Evolutionary conservation across 2,113 vertebrate genomes (phyloP).

Genomic region (Paedocypris sp.): DNA sequence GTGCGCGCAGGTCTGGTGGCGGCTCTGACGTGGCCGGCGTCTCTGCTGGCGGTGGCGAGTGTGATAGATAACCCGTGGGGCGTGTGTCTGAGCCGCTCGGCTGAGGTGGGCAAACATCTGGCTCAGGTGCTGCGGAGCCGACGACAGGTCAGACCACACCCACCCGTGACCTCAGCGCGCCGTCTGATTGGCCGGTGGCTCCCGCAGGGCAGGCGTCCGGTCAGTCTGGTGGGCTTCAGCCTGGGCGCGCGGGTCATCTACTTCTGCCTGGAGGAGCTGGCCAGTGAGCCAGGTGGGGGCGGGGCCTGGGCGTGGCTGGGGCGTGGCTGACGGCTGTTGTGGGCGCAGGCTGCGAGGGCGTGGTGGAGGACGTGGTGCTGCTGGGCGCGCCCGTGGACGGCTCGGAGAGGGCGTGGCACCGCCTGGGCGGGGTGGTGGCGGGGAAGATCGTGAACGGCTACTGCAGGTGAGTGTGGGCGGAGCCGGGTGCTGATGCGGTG

Average conservation of each 20-base stretch:
- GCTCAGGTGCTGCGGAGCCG: constrained; percentile 79
- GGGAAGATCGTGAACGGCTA: constrained; percentile 89
- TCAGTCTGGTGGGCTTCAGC: constrained; percentile 90
- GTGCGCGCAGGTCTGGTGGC: constrained; percentile 72
- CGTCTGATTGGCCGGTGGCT: background rate
- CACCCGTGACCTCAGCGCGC: background rate
- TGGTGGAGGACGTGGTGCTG: constrained; percentile 83
- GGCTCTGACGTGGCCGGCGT: constrained; percentile 83
- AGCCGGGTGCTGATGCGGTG: too few species aligned
- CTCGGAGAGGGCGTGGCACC: constrained; percentile 77
- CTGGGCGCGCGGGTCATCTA: constrained; percentile 95
- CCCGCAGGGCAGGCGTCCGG: constrained; percentile 79
- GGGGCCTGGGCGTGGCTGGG: too few species aligned
- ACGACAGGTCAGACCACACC: constrained; percentile 71
- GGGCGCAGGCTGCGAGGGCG: constrained; percentile 72
- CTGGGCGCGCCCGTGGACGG: constrained; percentile 90
- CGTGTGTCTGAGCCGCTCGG: constrained; percentile 84
- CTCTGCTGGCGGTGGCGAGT: constrained; percentile 73
- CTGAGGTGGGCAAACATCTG: constrained; percentile 88
- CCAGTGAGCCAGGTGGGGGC: constrained; percentile 88
- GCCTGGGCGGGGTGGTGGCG: constrained; percentile 73
- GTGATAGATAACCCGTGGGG: constrained; percentile 97
- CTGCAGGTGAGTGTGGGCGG: constrained; percentile 90
- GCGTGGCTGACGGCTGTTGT: constrained; percentile 19
- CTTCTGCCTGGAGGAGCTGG: constrained; percentile 91